Conservation (phyloP, 1,140 invertebrate genomes). For the Euborellia annulipes region DNA sequence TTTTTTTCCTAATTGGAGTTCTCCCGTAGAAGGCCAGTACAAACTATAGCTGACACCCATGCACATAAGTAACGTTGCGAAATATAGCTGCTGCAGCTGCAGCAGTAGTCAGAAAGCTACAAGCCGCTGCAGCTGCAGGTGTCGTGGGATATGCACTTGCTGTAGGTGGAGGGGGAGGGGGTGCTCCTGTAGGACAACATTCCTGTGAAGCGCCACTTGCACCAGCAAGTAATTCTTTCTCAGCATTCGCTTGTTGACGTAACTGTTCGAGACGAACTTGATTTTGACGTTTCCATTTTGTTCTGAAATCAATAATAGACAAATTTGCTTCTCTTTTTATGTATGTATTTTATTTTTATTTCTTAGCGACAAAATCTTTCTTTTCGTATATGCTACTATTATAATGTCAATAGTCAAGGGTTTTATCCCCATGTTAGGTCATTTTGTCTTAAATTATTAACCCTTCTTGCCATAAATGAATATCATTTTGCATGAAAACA, state of each 20-base stretch:
- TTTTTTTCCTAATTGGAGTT: no score
- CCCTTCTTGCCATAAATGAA: no score
- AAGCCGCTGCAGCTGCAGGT: constrained; percentile 28
- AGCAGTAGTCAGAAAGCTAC: constrained; percentile 34
- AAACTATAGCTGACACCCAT: constrained; percentile 47
- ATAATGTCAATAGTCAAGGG: no score
- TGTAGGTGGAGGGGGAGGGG: constrained; percentile 1
- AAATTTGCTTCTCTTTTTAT: no score
- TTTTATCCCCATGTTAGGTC: no score
- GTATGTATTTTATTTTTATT: no score
- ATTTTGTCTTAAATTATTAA: no score
- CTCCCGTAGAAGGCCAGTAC: no score
- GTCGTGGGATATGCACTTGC: constrained; percentile 27
- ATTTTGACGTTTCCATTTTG: constrained; percentile 90
- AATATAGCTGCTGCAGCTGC: constrained; percentile 42
- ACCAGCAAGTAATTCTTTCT: constrained; percentile 39
- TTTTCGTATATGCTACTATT: no score
- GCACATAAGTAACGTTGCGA: constrained; percentile 54
- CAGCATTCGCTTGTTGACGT: constrained; percentile 54
- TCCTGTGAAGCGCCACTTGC: constrained; percentile 3
- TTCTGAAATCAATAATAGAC: constrained; percentile 44
- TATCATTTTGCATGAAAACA: no score
- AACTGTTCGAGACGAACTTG: constrained; percentile 71
- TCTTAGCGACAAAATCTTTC: no score
- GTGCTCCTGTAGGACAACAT: constrained; percentile 14